Conservation (phyloP, 2,113 vertebrate genomes). For the Peromyscus californicus region DNA sequence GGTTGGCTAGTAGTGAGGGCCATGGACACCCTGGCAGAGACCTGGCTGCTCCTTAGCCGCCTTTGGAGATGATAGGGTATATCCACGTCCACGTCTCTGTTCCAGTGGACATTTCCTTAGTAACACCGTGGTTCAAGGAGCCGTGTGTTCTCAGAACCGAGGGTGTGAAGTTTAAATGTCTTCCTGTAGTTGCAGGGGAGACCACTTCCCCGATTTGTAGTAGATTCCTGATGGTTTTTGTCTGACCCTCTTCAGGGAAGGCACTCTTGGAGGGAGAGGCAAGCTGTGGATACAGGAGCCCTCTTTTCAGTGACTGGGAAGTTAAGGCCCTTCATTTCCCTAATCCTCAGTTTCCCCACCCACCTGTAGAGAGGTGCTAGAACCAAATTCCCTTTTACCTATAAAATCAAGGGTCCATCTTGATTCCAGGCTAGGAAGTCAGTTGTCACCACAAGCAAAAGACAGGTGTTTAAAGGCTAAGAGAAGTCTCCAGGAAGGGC, state of each 20-base stretch:
- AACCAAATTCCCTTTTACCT: not conserved
- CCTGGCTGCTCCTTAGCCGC: not conserved
- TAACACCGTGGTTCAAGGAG: not conserved
- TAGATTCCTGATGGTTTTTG: not conserved
- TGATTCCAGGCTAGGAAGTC: not conserved
- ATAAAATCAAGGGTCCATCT: not conserved
- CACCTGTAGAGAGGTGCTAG: not conserved
- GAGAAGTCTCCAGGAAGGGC: not conserved
- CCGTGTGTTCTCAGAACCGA: not conserved
- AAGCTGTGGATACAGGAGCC: not conserved
- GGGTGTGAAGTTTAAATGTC: not conserved
- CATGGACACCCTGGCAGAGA: slow-evolving; percentile 62
- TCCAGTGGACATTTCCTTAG: not conserved
- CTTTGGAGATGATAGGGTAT: too few relatives aligned
- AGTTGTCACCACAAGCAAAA: not conserved
- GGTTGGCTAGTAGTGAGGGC: slow-evolving; percentile 33
- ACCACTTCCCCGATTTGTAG: not conserved
- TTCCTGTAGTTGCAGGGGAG: not conserved
- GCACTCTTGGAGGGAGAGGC: not conserved
- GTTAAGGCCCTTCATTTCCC: not conserved
- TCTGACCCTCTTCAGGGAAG: not conserved
- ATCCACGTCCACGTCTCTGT: accelerated
- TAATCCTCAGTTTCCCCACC: not conserved
- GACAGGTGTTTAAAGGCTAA: not conserved
- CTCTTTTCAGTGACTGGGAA: too few relatives aligned